A percentile compares a stretch with the other conserved stretches of the same genome.
These are phyloP conservation scores for Drosophila lacicola DNA, from an alignment of 2,888 invertebrate genomes.

Conservation along the genomic window DNA sequence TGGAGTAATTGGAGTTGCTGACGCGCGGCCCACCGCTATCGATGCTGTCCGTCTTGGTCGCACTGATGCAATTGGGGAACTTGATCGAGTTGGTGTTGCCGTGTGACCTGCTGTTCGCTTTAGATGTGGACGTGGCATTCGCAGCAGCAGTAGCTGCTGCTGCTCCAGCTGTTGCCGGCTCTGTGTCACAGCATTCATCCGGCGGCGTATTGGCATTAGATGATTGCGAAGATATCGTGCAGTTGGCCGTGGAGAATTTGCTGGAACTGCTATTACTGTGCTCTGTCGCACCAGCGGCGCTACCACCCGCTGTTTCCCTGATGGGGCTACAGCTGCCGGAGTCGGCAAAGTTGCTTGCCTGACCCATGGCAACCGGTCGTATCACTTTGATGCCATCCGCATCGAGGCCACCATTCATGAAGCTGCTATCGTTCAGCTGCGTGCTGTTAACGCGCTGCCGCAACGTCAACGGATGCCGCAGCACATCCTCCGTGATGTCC, in stretches of 20 bases:
- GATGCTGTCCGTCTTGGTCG: constrained; percentile 82
- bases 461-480: constrained; percentile 88
- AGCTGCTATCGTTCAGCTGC: constrained; percentile 80
- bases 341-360: constrained; percentile 55
- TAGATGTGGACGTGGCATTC: constrained; percentile 27
- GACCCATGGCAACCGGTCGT: constrained; percentile 83
- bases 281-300: constrained; percentile 61
- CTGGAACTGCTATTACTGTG: constrained; percentile 84
- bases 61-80: constrained; percentile 84
- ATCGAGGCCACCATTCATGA: constrained; percentile 82
- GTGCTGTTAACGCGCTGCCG: constrained; percentile 83
- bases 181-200: constrained; percentile 71
- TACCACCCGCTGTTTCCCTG: constrained; percentile 57
- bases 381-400: constrained; percentile 83
- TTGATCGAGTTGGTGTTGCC: constrained; percentile 78
- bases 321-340: constrained; percentile 75
- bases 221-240: constrained; percentile 85
- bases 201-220: constrained; percentile 82
- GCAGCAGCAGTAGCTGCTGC: constrained; percentile 34
- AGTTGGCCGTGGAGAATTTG: constrained; percentile 85
- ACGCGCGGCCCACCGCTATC: constrained; percentile 68
- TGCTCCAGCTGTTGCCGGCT: constrained; percentile 44
- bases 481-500: constrained; percentile 98
- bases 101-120: constrained; percentile 68
- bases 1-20: constrained; percentile 61